Conservation (phyloP, 2,113 vertebrate genomes). For the Fulica atra region DNA sequence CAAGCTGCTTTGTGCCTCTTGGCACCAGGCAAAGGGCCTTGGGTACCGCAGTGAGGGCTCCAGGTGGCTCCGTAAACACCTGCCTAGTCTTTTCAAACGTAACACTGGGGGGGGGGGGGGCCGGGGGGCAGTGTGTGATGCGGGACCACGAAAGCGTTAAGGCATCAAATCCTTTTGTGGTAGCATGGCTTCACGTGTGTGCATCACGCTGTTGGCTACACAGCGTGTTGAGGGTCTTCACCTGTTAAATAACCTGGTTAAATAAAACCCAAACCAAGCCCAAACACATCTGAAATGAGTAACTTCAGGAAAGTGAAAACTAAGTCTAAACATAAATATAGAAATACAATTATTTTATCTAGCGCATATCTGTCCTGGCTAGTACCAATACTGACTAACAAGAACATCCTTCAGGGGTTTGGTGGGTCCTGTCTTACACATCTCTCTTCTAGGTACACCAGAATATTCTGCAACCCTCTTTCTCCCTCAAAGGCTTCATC, state of each 20-base stretch:
- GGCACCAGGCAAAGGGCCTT: neutral
- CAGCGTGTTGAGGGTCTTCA: fast-evolving
- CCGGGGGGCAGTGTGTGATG: too few species aligned
- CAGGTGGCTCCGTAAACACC: fast-evolving
- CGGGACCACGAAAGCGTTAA: fast-evolving
- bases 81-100: fast-evolving
- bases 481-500: neutral
- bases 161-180: fast-evolving
- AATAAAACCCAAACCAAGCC: neutral
- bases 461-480: neutral
- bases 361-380: fast-evolving
- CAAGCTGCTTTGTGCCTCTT: fast-evolving
- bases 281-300: neutral
- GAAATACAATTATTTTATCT: neutral
- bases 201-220: fast-evolving
- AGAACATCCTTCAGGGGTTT: neutral
- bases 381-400: fast-evolving
- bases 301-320: neutral
- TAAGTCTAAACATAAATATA: neutral
- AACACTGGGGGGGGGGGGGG: fast-evolving
- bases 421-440: fast-evolving
- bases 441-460: neutral
- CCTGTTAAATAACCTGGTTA: neutral
- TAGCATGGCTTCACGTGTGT: fast-evolving
- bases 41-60: fast-evolving